Evolutionary conservation across 2,888 invertebrate species (phyloP), one percentile per base, ranked within the genome.

Genomic region (Nephrotoma guestfalica): DNA sequence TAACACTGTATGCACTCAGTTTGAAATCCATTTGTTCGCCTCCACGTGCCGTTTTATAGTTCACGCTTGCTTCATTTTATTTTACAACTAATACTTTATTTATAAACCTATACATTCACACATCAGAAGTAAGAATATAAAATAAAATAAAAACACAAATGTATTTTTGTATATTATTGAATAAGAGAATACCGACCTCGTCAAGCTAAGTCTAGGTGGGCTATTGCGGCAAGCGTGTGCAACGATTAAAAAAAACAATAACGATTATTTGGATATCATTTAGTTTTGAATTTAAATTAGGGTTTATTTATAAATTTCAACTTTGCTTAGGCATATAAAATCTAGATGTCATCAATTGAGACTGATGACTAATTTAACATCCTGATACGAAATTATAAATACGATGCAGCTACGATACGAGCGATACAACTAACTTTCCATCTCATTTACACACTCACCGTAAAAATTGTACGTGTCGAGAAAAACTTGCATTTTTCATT

Each of bases 201-300:
- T 85, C 87, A 87, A 87, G 87, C 83, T 57, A 87, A 87, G 86
- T 84, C 86, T 86, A 85, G 87, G 51, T 87, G 42, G 87, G 87
- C 87, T 86, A 85, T 71, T 85, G 85, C 84, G 43, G 45, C 30
- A 85, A 85, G 85, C 85, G 85, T 45, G 85, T 85, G 85, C 85
- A 85, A 18, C 43, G 85, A 85, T 85, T 85, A 85, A 85, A 85
- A 71, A n/a, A 45, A 85, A 85, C 41, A 41, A 85, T 15, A 11
- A 40, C 41, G 40, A 83, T 85, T 41, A 42, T 90, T 90, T 90
- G 90, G 40, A 57, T 15, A 15, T 57, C 15, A 15, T 47, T 47
- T 47, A 11, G 9, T 71, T 30, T 71, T 71, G 9, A 30, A 30
- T 71, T 71, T 71, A 71, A 71, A 30, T 71, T 71, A 30, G 30